Evolutionary conservation across 1,140 invertebrate genomes (phyloP).

Genomic region (Meloidogyne exigua): DNA sequence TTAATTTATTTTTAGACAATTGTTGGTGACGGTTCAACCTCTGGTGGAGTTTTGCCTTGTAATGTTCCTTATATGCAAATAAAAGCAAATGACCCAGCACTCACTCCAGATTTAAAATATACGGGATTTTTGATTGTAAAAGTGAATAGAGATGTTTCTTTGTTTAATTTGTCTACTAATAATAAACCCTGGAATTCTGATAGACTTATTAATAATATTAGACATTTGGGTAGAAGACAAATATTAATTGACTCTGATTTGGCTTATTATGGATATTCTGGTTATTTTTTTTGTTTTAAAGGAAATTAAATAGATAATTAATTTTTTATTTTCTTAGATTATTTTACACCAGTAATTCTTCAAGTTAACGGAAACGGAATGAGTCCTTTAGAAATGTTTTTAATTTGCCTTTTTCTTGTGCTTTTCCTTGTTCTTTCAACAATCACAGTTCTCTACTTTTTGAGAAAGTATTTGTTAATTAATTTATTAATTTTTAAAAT

Average conservation of each 20-base stretch:
- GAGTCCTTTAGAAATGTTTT: constrained; percentile 24
- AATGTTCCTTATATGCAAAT: constrained; percentile 58
- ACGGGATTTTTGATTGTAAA: constrained; percentile 61
- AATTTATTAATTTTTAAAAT: neutral
- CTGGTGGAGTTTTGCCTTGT: constrained; percentile 48
- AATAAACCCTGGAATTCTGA: neutral
- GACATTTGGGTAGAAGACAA: constrained; percentile 11
- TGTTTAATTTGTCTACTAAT: constrained; percentile 9
- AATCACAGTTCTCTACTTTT: constrained; percentile 39
- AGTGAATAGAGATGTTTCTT: constrained; percentile 53
- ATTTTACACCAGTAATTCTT: constrained; percentile 47
- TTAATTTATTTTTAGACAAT: constrained; percentile 35
- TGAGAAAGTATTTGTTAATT: constrained; percentile 38
- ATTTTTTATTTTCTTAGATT: constrained; percentile 16
- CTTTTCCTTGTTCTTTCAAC: constrained; percentile 31
- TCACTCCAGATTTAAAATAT: constrained; percentile 56
- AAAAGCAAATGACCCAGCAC: constrained; percentile 52
- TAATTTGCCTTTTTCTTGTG: constrained; percentile 42
- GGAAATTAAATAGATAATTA: no score
- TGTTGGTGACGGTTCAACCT: constrained; percentile 52
- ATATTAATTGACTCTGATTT: neutral
- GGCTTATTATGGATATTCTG: constrained; percentile 18
- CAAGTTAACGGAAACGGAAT: constrained; percentile 23
- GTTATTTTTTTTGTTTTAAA: neutral
- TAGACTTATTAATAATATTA: constrained; percentile 7